phyloP scores from a whole-genome alignment of 2,113 vertebrate species.

The Aleadryas rufinucha region DNA sequence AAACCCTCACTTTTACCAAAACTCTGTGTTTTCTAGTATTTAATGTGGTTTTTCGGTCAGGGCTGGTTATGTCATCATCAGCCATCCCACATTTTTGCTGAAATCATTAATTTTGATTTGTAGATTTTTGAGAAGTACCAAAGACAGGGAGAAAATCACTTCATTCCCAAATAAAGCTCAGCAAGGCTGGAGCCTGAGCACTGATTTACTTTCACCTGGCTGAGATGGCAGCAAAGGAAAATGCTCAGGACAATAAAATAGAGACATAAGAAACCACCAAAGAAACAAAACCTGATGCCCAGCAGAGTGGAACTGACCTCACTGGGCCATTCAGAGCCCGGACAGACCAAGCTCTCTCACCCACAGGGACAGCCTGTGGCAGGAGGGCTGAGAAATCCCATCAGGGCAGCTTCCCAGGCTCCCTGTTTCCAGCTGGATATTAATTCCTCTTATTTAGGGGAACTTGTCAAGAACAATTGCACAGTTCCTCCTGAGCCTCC shows the following conservation, averaged over 20 bases:
- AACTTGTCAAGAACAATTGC: neutral
- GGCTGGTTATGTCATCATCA: neutral
- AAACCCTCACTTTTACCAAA: neutral
- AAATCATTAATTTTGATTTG: neutral
- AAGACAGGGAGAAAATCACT: neutral
- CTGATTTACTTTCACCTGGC: neutral
- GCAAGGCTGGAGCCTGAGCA: neutral
- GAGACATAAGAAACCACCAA: neutral
- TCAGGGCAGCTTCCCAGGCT: neutral
- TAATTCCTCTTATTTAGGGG: neutral
- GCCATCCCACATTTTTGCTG: neutral
- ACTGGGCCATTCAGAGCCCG: neutral
- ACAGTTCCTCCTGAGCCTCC: neutral
- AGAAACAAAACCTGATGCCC: neutral
- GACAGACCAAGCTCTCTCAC: neutral
- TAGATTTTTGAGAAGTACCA: neutral
- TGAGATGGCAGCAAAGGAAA: neutral
- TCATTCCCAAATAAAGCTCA: neutral
- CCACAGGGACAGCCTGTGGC: neutral
- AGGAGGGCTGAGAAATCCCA: neutral
- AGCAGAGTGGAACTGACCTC: neutral
- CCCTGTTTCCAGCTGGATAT: neutral
- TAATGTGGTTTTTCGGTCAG: neutral
- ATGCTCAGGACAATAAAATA: neutral
- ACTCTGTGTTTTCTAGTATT: neutral